Evolutionary conservation across 2,888 invertebrate genomes (phyloP).

Genomic region (Lypha dubia): DNA sequence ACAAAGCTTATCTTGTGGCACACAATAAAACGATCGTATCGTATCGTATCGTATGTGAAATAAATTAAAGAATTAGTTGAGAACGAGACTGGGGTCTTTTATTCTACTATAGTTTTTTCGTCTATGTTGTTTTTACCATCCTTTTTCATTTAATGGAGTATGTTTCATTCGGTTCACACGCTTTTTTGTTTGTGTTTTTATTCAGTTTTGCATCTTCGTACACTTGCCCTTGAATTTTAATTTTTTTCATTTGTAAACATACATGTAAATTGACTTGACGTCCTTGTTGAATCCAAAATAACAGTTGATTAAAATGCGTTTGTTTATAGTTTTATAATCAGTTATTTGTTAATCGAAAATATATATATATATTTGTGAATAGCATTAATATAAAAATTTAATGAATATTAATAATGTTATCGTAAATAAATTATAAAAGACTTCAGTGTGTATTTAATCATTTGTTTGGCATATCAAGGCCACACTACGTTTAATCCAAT

Average conservation of each 20-base stretch:
- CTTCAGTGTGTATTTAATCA: conserved; percentile 61
- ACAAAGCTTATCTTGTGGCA: conserved; percentile 75
- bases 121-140: no score
- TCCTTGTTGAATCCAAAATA: conserved; percentile 4
- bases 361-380: conserved; percentile 60
- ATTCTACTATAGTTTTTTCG: conserved; percentile 33
- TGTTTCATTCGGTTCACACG: no score
- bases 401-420: conserved; percentile 67
- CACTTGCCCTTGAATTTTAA: background rate
- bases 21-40: conserved; percentile 75
- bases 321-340: conserved; percentile 55
- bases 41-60: no score
- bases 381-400: conserved; percentile 51
- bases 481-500: conserved; percentile 91
- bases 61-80: conserved; percentile 28
- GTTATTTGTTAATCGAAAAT: conserved; percentile 66
- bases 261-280: conserved; percentile 8
- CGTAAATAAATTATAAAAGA: conserved; percentile 40
- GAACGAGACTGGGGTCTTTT: conserved; percentile 40
- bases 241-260: background rate
- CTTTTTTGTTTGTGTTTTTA: conserved; percentile 6
- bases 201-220: background rate
- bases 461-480: conserved; percentile 89
- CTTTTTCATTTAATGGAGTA: no score
- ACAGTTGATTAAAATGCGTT: conserved; percentile 25